Percentiles rank a stretch among this genome's conserved stretches.
phyloP scores from a whole-genome alignment of 2,888 invertebrate species.

The Linnaemya vulpina region DNA sequence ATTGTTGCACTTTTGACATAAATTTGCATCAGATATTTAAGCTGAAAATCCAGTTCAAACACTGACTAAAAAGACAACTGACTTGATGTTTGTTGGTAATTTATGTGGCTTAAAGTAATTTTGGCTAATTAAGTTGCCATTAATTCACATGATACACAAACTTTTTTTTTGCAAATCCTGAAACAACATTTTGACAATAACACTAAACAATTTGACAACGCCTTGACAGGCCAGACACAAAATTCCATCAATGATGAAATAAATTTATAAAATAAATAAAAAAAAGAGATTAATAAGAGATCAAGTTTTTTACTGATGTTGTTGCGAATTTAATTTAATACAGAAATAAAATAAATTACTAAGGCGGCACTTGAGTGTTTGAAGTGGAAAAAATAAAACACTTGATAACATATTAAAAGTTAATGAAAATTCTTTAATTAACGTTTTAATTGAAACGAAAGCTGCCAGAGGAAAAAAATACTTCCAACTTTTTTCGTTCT shows the following conservation, averaged over 20 bases:
- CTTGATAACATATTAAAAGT: not conserved
- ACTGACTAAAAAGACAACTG: too few species aligned
- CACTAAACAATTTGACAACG: constrained; percentile 18
- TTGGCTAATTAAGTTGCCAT: too few species aligned
- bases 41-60: too few species aligned
- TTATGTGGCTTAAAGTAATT: too few species aligned
- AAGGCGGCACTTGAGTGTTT: constrained; percentile 15
- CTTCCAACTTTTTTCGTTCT: not conserved
- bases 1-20: too few species aligned
- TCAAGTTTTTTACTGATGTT: not conserved
- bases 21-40: too few species aligned
- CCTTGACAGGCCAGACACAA: constrained; percentile 11
- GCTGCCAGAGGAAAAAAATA: not conserved
- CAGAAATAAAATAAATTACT: not conserved
- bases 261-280: not conserved
- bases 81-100: too few species aligned
- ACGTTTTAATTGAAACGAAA: constrained; percentile 5
- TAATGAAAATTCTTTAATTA: not conserved
- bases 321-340: not conserved
- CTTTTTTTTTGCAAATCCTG: not conserved
- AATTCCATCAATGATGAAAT: not conserved
- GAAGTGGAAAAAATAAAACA: not conserved
- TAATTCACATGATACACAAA: too few species aligned
- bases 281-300: not conserved
- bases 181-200: constrained; percentile 8